Conservation (phyloP, 2,113 vertebrate genomes). For the Phrynosoma blainvillii region DNA sequence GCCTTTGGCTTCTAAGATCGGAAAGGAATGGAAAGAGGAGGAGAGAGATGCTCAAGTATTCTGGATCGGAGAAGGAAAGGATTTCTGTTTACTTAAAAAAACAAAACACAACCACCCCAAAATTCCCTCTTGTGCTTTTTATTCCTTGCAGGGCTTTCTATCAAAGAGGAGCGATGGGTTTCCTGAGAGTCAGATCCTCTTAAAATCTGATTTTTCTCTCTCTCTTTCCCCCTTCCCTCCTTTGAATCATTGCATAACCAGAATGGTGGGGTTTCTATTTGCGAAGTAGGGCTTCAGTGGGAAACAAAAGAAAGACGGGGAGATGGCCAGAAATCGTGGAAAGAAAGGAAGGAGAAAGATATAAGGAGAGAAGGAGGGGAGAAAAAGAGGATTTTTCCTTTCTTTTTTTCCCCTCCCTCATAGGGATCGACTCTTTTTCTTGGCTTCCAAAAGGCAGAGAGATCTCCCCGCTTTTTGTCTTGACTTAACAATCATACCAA, state of each 20-base stretch:
- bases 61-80: no score
- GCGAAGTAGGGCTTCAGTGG: neutral
- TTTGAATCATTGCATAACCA: neutral
- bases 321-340: neutral
- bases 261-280: no score
- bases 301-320: constrained; percentile 10
- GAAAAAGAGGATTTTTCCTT: no score
- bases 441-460: neutral
- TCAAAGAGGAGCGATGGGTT: neutral
- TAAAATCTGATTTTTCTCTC: neutral
- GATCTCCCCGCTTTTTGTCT: constrained; percentile 14
- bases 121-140: no score
- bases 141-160: no score
- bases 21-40: neutral
- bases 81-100: neutral
- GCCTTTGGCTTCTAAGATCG: neutral
- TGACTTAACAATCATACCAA: neutral
- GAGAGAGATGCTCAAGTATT: no score
- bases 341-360: neutral
- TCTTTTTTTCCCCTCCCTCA: no score
- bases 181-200: neutral
- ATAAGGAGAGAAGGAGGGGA: no score
- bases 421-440: neutral
- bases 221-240: neutral
- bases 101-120: no score